Evolutionary conservation across 2,888 invertebrate genomes (phyloP), one percentile per base, ranked within the genome.

Genomic region (Harpalus rufipes): DNA sequence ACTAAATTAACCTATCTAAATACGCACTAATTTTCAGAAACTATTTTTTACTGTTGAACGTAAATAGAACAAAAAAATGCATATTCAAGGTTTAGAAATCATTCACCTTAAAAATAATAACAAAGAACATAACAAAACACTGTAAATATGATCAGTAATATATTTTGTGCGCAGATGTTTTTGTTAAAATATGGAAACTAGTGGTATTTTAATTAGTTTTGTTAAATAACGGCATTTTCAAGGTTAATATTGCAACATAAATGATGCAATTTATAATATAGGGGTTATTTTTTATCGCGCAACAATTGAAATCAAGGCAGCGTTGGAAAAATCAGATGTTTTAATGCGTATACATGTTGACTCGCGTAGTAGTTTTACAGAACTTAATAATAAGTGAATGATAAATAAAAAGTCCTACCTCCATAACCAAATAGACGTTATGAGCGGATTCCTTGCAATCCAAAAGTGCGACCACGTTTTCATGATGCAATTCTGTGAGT

Each of bases 361-460:
- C 32, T 32, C 32, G 32, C 32, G 32, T 32, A 32, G 32, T 32
- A 32, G 0, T 5, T 4, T 32, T 32, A 12, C 44, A 51, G 1
- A 12, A 8, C 12, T 51, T 8, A 12, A 12, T 51, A 1, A 1
- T 51, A 51, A 10, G 8, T 51, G 6, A 51, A 51, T 51, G 4
- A 44, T 10, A 2, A 10, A 12, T 8, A 51, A 51, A 12, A 12
- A 10, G 10, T 12, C 95, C 94, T 91, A 97, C 97, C 95, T 99
- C 99, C 98, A 99, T 99, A 89, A 99, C 98, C 89, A 99, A 95
- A 92, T 96, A 98, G 87, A 99, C 99, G 92, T 98, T 96, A 88
- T 96, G 96, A 87, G 96, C 94, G 85, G 98, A 97, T 92, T 99
- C 99, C 93, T 98, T 98, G 92, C 99, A 99, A 92, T 99, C 98